Percentiles rank a stretch among this genome's conserved stretches.
Evolutionary conservation across 2,888 invertebrate species (phyloP).

Genomic region (Anaspis maculata): DNA sequence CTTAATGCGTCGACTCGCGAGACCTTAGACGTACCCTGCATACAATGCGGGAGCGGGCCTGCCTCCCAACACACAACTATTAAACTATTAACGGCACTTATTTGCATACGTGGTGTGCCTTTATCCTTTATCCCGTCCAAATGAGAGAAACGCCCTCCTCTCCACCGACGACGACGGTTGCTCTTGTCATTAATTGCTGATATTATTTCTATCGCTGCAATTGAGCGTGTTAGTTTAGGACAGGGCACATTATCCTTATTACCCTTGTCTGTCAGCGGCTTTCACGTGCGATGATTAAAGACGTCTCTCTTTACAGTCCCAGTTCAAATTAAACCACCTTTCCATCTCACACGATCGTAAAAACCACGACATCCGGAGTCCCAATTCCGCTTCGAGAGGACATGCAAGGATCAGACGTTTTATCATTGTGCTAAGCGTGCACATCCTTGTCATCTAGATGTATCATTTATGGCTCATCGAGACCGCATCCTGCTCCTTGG

Average conservation of each 20-base stretch:
- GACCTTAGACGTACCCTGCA: constrained; percentile 26
- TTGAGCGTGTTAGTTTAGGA: constrained; percentile 13
- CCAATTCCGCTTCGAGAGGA: too few relatives aligned
- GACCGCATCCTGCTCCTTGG: too few relatives aligned
- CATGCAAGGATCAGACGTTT: too few relatives aligned
- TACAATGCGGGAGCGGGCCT: constrained; percentile 17
- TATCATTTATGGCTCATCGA: too few relatives aligned
- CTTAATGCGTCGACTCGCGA: constrained; percentile 26
- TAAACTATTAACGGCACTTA: constrained; percentile 33
- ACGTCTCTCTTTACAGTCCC: background rate
- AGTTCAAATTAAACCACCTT: background rate
- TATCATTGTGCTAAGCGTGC: too few relatives aligned
- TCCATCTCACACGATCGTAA: constrained; percentile 2
- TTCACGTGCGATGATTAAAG: constrained; percentile 4
- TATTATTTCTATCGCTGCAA: constrained; percentile 12
- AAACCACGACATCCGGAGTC: too few relatives aligned
- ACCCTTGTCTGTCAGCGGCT: constrained; percentile 4
- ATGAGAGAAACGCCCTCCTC: too few relatives aligned
- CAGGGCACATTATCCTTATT: constrained; percentile 3
- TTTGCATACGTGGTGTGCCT: constrained; percentile 27
- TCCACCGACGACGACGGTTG: constrained; percentile 1
- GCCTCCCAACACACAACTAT: constrained; percentile 23
- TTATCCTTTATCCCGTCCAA: constrained; percentile 9
- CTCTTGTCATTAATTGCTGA: constrained; percentile 8
- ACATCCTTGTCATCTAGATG: too few relatives aligned